These are phyloP conservation scores for Ammodytes marinus DNA, from an alignment of 2,113 vertebrate genomes.

Conservation along the genomic window DNA sequence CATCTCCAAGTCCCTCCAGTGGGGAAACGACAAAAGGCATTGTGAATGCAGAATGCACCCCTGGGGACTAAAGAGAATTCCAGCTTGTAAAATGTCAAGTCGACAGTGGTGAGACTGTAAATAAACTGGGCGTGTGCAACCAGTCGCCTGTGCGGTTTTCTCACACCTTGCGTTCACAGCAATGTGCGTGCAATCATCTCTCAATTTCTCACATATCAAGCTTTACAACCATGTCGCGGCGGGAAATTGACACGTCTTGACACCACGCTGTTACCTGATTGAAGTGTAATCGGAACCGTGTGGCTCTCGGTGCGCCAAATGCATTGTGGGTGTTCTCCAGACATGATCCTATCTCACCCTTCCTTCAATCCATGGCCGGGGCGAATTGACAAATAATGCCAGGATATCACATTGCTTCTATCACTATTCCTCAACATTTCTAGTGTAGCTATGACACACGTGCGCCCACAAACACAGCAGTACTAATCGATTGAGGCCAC, in stretches of 20 bases:
- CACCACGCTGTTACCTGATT: conserved; percentile 67
- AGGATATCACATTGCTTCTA: conserved; percentile 74
- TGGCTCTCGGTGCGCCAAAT: conserved; percentile 69
- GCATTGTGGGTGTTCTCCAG: conserved; percentile 74
- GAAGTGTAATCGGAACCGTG: conserved; percentile 74
- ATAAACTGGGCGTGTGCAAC: conserved; percentile 14
- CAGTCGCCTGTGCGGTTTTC: conserved; percentile 25
- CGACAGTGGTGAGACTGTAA: conserved; percentile 11
- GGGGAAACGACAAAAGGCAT: too few species aligned
- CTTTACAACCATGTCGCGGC: conserved; percentile 48
- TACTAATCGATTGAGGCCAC: conserved; percentile 71
- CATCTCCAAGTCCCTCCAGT: too few species aligned
- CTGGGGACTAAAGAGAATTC: neutral
- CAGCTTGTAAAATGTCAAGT: neutral
- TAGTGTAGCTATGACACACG: conserved; percentile 9
- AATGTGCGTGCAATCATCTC: conserved; percentile 63
- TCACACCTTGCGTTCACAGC: neutral
- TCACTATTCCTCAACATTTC: conserved; percentile 53
- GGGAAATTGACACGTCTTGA: conserved; percentile 76
- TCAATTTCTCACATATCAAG: conserved; percentile 68
- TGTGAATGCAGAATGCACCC: neutral
- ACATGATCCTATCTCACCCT: conserved; percentile 74
- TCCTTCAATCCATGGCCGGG: conserved; percentile 45
- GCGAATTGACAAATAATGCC: conserved; percentile 81
- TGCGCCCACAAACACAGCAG: conserved; percentile 32